Evolutionary conservation across 2,797 vertebrate genomes (phyloP).

Genomic region (Paguma larvata): DNA sequence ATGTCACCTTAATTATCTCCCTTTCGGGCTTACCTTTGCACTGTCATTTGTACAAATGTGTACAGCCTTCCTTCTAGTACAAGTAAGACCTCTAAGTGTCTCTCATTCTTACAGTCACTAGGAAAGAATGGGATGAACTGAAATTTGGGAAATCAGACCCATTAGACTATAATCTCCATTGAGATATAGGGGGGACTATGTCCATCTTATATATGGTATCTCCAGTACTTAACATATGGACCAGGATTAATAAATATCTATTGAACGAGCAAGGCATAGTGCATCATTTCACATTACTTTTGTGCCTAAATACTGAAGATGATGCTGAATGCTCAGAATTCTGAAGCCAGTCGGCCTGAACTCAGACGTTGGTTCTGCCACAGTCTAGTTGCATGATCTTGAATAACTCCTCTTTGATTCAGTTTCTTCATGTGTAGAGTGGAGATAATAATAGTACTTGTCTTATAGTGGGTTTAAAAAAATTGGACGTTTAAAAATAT

Average conservation of each 20-base stretch:
- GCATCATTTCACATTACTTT: neutral
- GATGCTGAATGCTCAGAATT: rapidly evolving
- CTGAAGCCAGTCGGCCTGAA: neutral
- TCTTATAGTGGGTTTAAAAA: neutral
- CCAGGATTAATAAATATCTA: neutral
- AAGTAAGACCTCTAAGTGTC: neutral
- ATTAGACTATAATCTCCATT: neutral
- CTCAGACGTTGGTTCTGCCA: neutral
- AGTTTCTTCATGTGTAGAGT: neutral
- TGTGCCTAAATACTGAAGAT: neutral
- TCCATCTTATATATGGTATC: neutral
- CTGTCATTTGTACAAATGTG: neutral
- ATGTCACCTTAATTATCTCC: neutral
- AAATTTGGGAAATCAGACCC: neutral
- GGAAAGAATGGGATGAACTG: neutral
- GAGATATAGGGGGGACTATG: neutral
- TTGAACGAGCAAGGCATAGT: neutral
- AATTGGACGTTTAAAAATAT: neutral
- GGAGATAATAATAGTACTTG: neutral
- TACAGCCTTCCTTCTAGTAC: neutral
- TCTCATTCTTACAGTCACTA: neutral
- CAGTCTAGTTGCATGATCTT: neutral
- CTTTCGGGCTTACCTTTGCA: neutral
- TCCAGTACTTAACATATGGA: neutral
- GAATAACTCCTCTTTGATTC: neutral